Evolutionary conservation across 1,140 invertebrate genomes (phyloP).

Genomic region (Archegozetes longisetosus): DNA sequence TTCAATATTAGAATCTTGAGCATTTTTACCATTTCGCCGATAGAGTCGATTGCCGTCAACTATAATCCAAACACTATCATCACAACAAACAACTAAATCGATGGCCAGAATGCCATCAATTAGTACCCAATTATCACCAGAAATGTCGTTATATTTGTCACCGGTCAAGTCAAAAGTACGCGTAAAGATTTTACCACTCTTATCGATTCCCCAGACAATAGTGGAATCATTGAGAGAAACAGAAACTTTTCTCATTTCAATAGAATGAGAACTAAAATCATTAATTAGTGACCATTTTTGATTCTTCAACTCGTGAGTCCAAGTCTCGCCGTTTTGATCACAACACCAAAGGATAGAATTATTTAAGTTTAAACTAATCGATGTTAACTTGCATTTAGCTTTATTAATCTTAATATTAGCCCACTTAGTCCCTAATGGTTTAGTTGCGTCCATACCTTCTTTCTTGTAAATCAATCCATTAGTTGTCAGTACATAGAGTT

Average conservation of each 20-base stretch:
- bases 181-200: neutral
- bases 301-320: neutral
- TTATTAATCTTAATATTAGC: neutral
- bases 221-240: neutral
- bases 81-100: neutral
- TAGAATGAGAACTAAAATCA: neutral
- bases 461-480: neutral
- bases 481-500: neutral
- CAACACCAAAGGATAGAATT: neutral
- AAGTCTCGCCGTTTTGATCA: neutral
- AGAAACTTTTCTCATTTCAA: neutral
- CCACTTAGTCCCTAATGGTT: neutral
- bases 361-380: neutral
- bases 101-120: neutral
- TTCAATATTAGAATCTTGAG: no score
- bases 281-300: neutral
- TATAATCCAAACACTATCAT: neutral
- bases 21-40: neutral
- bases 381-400: neutral
- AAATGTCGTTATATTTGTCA: neutral
- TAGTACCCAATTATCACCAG: neutral
- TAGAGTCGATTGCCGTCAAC: neutral
- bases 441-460: neutral
- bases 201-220: neutral
- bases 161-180: neutral